Evolutionary conservation across 1,140 invertebrate species (phyloP).

Genomic region (Hyles euphorbiae): DNA sequence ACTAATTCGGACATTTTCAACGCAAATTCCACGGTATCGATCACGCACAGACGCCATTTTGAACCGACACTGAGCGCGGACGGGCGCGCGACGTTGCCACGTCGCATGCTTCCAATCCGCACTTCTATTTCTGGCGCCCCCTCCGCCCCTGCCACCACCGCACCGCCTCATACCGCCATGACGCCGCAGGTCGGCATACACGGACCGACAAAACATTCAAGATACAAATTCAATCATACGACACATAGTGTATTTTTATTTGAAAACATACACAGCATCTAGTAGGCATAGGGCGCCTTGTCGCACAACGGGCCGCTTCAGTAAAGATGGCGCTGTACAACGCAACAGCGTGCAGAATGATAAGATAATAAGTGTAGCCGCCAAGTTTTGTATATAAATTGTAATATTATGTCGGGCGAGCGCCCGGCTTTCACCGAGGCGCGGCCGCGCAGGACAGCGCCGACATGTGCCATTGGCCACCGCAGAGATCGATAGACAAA

Average conservation of each 20-base stretch:
- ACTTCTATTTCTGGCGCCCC: constrained; percentile 65
- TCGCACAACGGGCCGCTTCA: neutral
- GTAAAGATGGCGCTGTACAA: constrained; percentile 13
- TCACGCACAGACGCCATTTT: constrained; percentile 74
- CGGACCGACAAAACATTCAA: constrained; percentile 59
- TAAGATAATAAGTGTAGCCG: constrained; percentile 50
- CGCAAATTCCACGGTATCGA: constrained; percentile 69
- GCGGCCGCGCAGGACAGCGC: constrained; percentile 55
- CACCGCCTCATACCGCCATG: constrained; percentile 27
- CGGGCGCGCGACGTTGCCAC: constrained; percentile 66
- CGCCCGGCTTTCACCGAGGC: constrained; percentile 71
- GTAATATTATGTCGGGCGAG: constrained; percentile 30
- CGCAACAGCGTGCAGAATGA: constrained; percentile 44
- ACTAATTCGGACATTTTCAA: constrained; percentile 66
- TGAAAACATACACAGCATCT: constrained; percentile 38
- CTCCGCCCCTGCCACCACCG: constrained; percentile 31
- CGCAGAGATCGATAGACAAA: constrained; percentile 74
- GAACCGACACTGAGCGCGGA: constrained; percentile 65
- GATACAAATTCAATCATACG: constrained; percentile 38
- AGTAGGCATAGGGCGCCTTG: constrained; percentile 29
- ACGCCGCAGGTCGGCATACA: constrained; percentile 50
- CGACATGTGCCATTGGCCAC: constrained; percentile 71
- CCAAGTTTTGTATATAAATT: constrained; percentile 35
- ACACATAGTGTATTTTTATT: constrained; percentile 32
- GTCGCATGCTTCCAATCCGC: constrained; percentile 61